These are phyloP conservation scores for Anas bernieri DNA, from an alignment of 2,797 vertebrate species.

Conservation along the genomic window DNA sequence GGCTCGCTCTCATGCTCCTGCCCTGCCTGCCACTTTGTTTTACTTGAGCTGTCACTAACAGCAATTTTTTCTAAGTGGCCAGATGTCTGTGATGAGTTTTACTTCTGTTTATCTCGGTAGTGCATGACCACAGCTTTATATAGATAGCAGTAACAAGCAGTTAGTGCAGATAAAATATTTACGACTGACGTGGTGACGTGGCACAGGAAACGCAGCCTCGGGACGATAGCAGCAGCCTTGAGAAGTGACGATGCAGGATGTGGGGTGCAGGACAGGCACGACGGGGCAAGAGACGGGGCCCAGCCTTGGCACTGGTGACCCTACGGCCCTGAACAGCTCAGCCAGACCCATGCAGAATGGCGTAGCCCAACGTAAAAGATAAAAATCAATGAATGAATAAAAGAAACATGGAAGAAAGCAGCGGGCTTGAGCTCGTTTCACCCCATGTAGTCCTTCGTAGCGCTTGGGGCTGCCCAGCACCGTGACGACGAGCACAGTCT, in stretches of 20 bases:
- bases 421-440: not conserved
- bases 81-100: not conserved
- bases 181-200: not conserved
- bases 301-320: accelerated
- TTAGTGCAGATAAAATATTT: slow-evolving; percentile 26
- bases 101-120: slow-evolving; percentile 35
- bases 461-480: accelerated
- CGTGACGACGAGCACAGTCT: not conserved
- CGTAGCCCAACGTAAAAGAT: not conserved
- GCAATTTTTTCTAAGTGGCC: not conserved
- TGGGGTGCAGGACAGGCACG: accelerated
- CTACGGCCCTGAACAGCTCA: accelerated
- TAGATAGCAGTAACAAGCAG: not conserved
- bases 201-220: not conserved
- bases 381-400: not conserved
- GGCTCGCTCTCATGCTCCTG: not conserved
- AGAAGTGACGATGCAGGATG: not conserved
- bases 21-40: not conserved
- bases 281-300: accelerated
- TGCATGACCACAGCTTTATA: not conserved
- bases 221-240: slow-evolving; percentile 24
- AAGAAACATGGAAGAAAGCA: not conserved
- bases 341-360: accelerated
- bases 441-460: accelerated
- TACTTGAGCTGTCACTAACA: not conserved